A percentile compares a stretch with the other conserved stretches of the same genome.
These are phyloP conservation scores for Arctia plantaginis DNA, from an alignment of 2,888 invertebrate species.

Conservation along the genomic window DNA sequence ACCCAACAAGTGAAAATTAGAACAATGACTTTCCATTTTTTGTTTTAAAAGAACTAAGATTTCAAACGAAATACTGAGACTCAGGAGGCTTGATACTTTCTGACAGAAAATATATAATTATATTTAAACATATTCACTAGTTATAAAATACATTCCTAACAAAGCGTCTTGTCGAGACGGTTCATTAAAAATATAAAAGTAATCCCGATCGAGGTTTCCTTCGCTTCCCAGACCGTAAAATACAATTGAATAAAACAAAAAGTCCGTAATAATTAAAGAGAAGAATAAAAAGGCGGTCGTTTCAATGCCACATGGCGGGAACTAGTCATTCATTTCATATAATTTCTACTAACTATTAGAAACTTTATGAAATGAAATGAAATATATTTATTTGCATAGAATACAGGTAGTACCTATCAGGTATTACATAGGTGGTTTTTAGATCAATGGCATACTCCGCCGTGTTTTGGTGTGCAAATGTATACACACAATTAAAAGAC, in stretches of 20 bases:
- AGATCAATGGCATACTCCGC: not conserved
- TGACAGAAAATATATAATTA: not conserved
- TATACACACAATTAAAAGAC: too few species aligned
- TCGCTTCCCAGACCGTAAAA: not conserved
- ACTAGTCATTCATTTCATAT: slow-evolving; percentile 19
- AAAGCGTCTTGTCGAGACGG: not conserved
- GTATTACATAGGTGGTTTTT: not conserved
- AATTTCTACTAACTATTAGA: too few species aligned
- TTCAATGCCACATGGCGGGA: not conserved
- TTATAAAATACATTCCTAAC: not conserved
- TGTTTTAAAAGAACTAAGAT: not conserved
- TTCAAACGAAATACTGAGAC: too few species aligned
- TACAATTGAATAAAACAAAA: slow-evolving; percentile 7
- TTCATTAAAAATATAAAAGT: slow-evolving; percentile 6
- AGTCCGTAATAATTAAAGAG: slow-evolving; percentile 1
- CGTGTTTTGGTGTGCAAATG: not conserved
- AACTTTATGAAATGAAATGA: not conserved
- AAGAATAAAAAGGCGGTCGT: slow-evolving; percentile 5
- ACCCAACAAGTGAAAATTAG: too few species aligned
- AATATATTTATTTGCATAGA: not conserved
- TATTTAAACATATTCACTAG: not conserved
- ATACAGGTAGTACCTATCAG: too few species aligned
- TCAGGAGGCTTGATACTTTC: not conserved
- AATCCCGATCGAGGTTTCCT: not conserved
- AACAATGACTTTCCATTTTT: too few species aligned